A percentile compares a stretch with the other conserved stretches of the same genome.
These are phyloP conservation scores for Girardia tigrina DNA, from an alignment of 2,888 invertebrate genomes.

Conservation along the genomic window DNA sequence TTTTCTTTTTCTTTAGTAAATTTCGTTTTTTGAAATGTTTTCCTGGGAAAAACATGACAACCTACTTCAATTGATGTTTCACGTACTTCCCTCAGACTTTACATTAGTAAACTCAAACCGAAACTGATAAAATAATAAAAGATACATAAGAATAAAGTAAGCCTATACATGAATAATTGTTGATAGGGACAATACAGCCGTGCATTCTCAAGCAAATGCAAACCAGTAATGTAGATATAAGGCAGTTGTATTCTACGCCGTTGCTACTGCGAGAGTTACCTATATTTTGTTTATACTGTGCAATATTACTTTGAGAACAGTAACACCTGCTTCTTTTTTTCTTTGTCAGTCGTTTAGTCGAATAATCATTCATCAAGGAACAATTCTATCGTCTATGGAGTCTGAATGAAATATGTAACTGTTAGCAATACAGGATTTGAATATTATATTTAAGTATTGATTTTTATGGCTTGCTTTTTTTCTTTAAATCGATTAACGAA, in stretches of 20 bases:
- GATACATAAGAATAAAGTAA: not conserved
- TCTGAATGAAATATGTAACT: not conserved
- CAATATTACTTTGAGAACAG: conserved; percentile 16
- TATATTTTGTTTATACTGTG: conserved; percentile 14
- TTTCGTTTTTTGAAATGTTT: no score
- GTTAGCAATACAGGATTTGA: not conserved
- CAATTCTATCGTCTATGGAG: conserved; percentile 13
- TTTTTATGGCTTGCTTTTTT: not conserved
- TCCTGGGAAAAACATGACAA: no score
- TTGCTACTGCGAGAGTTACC: not conserved
- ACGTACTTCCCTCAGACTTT: no score
- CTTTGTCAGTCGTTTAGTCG: conserved; percentile 21
- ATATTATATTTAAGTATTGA: not conserved
- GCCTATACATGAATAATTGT: not conserved
- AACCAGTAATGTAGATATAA: conserved; percentile 8
- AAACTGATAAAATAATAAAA: no score
- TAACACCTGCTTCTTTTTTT: conserved; percentile 15
- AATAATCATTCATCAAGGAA: conserved; percentile 9
- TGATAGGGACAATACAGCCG: conserved; percentile 23
- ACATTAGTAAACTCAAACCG: no score
- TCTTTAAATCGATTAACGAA: not conserved
- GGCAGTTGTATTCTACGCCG: not conserved
- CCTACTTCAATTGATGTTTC: no score
- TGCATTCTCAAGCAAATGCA: conserved; percentile 14
- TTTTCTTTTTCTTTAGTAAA: no score